Evolutionary conservation across 2,888 invertebrate genomes (phyloP).

Genomic region (Leistus spinibarbis): DNA sequence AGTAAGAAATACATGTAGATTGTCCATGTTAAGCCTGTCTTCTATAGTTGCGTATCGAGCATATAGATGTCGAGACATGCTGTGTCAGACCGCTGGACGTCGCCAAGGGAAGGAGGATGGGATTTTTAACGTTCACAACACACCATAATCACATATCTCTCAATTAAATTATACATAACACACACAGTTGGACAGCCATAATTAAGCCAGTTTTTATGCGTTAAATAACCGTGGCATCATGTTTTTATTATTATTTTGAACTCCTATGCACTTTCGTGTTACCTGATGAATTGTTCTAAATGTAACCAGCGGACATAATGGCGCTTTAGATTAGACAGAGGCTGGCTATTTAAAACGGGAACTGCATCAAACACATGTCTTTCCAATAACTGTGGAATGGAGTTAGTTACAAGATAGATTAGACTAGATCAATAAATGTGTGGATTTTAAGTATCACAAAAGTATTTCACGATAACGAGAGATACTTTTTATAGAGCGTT

Average conservation of each 20-base stretch:
- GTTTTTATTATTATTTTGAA: not conserved
- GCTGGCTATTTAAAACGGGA: not conserved
- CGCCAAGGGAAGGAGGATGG: constrained; percentile 59
- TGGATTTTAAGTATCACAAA: not conserved
- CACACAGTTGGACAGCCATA: not conserved
- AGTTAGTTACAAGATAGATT: not conserved
- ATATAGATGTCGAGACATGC: constrained; percentile 49
- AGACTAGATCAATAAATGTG: not conserved
- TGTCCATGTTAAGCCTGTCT: not conserved
- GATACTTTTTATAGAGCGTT: not conserved
- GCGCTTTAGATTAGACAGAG: not conserved
- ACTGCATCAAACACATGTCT: not conserved
- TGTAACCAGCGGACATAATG: not conserved
- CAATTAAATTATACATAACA: not conserved
- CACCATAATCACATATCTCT: not conserved
- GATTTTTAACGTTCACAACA: constrained; percentile 41
- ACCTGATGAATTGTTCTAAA: not conserved
- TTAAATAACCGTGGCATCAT: not conserved
- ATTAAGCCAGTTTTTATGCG: not conserved
- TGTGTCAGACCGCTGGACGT: constrained; percentile 52
- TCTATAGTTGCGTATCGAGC: not conserved
- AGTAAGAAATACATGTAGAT: not conserved
- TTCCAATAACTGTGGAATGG: not conserved
- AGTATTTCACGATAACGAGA: not conserved
- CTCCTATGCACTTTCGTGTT: not conserved